Percentiles rank a stretch among this genome's conserved stretches.
phyloP scores from a whole-genome alignment of 2,113 vertebrate species.

The Dasyurus viverrinus region DNA sequence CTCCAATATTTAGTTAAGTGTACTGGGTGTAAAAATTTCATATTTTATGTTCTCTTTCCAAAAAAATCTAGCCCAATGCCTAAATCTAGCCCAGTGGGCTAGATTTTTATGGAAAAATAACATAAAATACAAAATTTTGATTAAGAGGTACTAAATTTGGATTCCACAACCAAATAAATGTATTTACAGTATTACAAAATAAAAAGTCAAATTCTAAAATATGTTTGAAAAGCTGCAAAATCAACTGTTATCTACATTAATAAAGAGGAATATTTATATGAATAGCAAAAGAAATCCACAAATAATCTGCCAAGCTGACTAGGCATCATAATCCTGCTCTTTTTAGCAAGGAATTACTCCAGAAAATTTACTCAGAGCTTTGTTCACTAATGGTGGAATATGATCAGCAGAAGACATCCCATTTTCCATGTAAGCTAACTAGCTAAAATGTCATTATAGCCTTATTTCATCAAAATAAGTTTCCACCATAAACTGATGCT shows the following conservation, averaged over 20 bases:
- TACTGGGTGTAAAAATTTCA: background rate
- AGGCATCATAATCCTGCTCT: background rate
- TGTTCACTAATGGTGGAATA: background rate
- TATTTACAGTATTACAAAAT: background rate
- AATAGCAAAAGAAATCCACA: slow-evolving; percentile 1
- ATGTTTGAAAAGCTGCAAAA: background rate
- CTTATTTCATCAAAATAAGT: slow-evolving; percentile 6
- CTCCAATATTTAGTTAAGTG: background rate
- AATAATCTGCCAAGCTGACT: background rate
- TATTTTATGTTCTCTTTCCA: too few species aligned
- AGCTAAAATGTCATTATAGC: background rate
- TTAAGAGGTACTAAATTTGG: slow-evolving; percentile 25
- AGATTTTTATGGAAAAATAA: background rate
- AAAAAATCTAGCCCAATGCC: too few species aligned
- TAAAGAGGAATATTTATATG: slow-evolving; percentile 14
- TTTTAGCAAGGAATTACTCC: slow-evolving; percentile 10
- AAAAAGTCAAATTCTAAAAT: slow-evolving; percentile 25
- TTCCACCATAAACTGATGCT: background rate
- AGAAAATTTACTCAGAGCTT: background rate
- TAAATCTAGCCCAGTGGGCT: background rate
- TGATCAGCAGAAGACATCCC: background rate
- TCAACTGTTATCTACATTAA: slow-evolving; percentile 33
- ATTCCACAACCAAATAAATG: background rate
- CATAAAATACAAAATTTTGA: background rate
- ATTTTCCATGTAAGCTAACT: background rate